phyloP scores from a whole-genome alignment of 2,113 vertebrate genomes.

The Cottus gobio region DNA sequence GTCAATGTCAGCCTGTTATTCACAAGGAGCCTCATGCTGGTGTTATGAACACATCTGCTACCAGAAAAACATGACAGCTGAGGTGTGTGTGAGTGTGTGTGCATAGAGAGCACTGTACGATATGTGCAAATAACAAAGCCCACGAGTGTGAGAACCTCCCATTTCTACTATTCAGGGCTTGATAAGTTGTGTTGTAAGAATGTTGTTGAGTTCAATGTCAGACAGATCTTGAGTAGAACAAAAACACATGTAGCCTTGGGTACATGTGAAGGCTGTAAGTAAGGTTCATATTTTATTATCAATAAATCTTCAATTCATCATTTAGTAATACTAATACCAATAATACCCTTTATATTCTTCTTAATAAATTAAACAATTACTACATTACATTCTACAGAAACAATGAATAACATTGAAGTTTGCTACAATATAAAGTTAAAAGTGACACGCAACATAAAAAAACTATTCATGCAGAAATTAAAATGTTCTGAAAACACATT shows the following conservation, averaged over 20 bases:
- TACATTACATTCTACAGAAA: neutral
- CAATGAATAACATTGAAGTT: neutral
- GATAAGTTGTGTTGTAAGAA: neutral
- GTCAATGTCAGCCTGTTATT: slow-evolving; percentile 57
- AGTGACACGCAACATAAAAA: neutral
- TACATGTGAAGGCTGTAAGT: neutral
- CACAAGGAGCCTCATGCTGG: slow-evolving; percentile 28
- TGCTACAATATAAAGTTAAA: neutral
- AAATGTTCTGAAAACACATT: neutral
- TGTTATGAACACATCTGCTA: slow-evolving; percentile 20
- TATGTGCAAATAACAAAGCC: neutral
- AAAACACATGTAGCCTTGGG: neutral
- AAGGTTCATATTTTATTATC: neutral
- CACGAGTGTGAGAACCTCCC: neutral
- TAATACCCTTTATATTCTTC: neutral
- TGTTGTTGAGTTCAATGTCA: neutral
- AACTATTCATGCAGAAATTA: neutral
- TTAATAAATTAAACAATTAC: neutral
- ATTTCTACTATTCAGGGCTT: neutral
- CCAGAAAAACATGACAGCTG: slow-evolving; percentile 18
- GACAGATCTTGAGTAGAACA: neutral
- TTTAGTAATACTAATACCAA: neutral
- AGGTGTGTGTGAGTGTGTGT: neutral
- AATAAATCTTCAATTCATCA: neutral
- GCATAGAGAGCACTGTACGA: neutral